Evolutionary conservation across 2,888 invertebrate genomes (phyloP).

Genomic region (Rhopalosiphum nymphaeae): DNA sequence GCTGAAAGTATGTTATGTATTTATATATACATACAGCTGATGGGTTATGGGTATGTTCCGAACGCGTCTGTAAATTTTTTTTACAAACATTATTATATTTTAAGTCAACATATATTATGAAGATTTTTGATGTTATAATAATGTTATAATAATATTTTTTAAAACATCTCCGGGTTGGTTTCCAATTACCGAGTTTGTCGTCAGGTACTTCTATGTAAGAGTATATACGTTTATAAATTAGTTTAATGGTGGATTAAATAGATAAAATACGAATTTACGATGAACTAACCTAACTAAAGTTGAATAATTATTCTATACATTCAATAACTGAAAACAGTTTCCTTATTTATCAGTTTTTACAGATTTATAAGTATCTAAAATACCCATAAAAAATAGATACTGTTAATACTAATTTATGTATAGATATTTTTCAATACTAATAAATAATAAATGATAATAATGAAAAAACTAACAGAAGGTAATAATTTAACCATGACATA

Average conservation of each 20-base stretch:
- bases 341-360: background rate
- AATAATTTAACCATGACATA: background rate
- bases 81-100: background rate
- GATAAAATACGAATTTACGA: background rate
- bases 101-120: background rate
- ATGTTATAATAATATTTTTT: background rate
- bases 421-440: background rate
- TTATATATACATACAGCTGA: background rate
- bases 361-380: background rate
- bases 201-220: too few species aligned
- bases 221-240: too few species aligned
- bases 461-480: too few species aligned
- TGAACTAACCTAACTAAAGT: background rate
- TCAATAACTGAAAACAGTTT: background rate
- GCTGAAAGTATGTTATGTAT: background rate
- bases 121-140: background rate
- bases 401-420: background rate
- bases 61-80: background rate
- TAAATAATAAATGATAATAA: background rate
- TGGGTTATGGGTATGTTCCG: background rate
- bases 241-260: background rate
- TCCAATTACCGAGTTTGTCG: background rate
- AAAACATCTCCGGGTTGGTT: background rate
- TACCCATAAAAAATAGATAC: background rate
- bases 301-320: background rate